These are phyloP conservation scores for Parazoanthus darwini DNA, from an alignment of 92 coral and sea anemone genomes.

Conservation along the genomic window DNA sequence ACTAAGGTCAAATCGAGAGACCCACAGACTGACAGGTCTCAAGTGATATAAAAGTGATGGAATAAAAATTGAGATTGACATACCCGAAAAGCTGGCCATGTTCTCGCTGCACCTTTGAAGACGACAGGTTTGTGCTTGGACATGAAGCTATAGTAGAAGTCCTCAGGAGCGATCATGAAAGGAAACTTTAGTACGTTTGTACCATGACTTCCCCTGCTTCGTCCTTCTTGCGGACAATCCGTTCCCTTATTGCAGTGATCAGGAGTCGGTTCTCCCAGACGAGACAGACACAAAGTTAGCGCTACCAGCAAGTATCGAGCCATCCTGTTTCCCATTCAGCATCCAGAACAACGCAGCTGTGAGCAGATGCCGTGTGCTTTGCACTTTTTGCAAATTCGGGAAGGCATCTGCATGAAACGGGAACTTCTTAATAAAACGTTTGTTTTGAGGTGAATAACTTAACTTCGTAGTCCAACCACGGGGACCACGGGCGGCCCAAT, in stretches of 20 bases:
- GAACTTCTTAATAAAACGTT: not conserved
- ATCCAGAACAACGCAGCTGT: not conserved
- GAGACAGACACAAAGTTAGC: not conserved
- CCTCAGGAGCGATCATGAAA: constrained; percentile 59
- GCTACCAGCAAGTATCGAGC: not conserved
- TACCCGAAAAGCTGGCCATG: constrained; percentile 57
- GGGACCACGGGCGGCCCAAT: not conserved
- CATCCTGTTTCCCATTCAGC: not conserved
- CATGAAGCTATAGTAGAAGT: constrained; percentile 56
- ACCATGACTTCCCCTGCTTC: not conserved
- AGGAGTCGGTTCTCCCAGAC: not conserved
- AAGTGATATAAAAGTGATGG: too few relatives aligned
- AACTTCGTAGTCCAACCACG: not conserved
- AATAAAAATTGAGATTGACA: not conserved
- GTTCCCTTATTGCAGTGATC: not conserved
- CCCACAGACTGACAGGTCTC: too few relatives aligned
- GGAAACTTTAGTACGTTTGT: constrained; percentile 18
- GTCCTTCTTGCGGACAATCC: not conserved
- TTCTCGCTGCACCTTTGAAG: constrained; percentile 33
- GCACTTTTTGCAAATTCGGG: not conserved
- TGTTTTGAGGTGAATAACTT: not conserved
- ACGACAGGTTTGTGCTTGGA: constrained; percentile 51
- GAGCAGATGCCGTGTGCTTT: not conserved
- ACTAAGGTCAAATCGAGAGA: too few relatives aligned
- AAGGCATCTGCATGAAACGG: constrained; percentile 9